phyloP scores from a whole-genome alignment of 2,113 vertebrate genomes.

The Silurus glanis region DNA sequence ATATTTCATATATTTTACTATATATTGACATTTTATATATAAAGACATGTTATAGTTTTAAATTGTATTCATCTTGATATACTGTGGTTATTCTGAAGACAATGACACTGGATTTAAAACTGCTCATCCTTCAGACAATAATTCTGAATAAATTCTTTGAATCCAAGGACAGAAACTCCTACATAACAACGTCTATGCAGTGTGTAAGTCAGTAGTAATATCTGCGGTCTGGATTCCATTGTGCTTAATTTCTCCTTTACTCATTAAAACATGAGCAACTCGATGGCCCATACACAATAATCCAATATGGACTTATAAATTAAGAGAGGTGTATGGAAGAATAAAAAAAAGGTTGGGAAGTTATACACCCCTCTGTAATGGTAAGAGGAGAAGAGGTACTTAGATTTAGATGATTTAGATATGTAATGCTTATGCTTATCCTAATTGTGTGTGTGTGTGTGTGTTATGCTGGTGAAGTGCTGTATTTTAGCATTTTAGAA shows the following conservation, averaged over 20 bases:
- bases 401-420: constrained; percentile 12
- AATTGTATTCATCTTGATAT: neutral
- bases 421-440: constrained; percentile 33
- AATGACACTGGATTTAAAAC: neutral
- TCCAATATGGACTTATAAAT: neutral
- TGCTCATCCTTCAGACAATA: neutral
- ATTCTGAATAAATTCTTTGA: neutral
- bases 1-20: neutral
- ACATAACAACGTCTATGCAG: neutral
- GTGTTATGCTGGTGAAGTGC: neutral
- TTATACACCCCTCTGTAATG: too few relatives aligned
- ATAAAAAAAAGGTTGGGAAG: neutral
- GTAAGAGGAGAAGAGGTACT: too few relatives aligned
- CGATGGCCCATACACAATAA: neutral
- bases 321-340: neutral
- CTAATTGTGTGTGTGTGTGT: neutral
- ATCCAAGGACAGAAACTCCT: neutral
- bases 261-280: neutral
- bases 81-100: neutral
- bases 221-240: neutral
- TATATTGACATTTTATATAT: too few relatives aligned
- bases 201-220: neutral
- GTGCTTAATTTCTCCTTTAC: neutral
- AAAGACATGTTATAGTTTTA: too few relatives aligned
- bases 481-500: neutral